Conservation (phyloP, 2,797 vertebrate species). For the Melanotaenia boesemani region DNA sequence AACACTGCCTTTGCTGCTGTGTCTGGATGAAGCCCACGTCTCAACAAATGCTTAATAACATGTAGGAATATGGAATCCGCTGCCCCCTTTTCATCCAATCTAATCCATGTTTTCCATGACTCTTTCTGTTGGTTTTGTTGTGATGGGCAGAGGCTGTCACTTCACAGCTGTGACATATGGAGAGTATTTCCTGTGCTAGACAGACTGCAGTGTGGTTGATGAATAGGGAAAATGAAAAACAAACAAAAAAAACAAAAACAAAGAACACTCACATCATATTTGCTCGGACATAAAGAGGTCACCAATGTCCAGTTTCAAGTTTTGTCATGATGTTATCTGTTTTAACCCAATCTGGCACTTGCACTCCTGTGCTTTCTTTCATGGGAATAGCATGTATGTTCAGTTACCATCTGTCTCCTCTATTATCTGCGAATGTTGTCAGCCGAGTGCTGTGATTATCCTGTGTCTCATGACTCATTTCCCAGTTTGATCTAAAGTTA, state of each 20-base stretch:
- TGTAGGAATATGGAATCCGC: slow-evolving; percentile 23
- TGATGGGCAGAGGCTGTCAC: slow-evolving; percentile 42
- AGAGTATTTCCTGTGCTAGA: slow-evolving; percentile 41
- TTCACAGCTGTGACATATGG: slow-evolving; percentile 59
- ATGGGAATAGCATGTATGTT: slow-evolving; percentile 62
- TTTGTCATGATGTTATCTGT: slow-evolving; percentile 4
- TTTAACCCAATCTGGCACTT: slow-evolving; percentile 47
- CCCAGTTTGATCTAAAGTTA: slow-evolving; percentile 67
- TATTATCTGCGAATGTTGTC: slow-evolving; percentile 64
- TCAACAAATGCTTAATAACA: slow-evolving; percentile 49
- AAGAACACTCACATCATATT: slow-evolving; percentile 39
- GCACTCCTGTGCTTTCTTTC: slow-evolving; percentile 42
- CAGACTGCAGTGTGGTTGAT: slow-evolving; percentile 46
- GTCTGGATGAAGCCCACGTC: slow-evolving; percentile 41
- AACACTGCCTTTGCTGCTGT: slow-evolving; percentile 26
- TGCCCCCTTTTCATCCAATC: slow-evolving; percentile 22
- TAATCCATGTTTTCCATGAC: slow-evolving; percentile 63
- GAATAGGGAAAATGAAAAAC: background rate
- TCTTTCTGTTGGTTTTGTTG: slow-evolving; percentile 27
- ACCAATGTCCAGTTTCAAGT: slow-evolving; percentile 46
- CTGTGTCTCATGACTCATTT: slow-evolving; percentile 63
- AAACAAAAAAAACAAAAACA: slow-evolving; percentile 4
- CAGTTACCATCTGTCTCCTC: slow-evolving; percentile 68
- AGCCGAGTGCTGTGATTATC: slow-evolving; percentile 67
- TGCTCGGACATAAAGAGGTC: slow-evolving; percentile 36